Evolutionary conservation across 2,888 invertebrate genomes (phyloP), one percentile per base, ranked within the genome.

Genomic region (Cylindroiulus punctatus): DNA sequence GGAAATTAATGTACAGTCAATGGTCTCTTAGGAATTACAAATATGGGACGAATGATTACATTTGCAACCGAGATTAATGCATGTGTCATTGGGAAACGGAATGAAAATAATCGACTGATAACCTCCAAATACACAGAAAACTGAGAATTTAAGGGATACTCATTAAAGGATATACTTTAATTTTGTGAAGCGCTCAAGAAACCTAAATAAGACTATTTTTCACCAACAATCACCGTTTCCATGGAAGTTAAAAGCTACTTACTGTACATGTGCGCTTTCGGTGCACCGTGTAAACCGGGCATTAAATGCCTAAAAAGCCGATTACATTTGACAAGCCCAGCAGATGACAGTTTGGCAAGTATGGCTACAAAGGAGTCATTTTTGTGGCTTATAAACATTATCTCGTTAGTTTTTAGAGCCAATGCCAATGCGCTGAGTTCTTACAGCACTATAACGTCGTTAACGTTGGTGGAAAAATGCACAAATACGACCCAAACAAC

Each of bases 1-100:
- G 57, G 57, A 57, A 22, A 57, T 57, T 57, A 57, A 57, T 57
- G n/a, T 57, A 22, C 57, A 57, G 57, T 57, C 57, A 57, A 57
- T 57, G 57, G 57, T 57, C 57, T 57, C 57, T 57, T 7, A 57
- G 57, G 57, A 57, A 57, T 57, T 57, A 4, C 57, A 57, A 57
- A 57, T 57, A 57, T 57, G 22, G 22, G 57, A 57, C 57, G 57
- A 57, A n/a, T 57, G 57, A 57, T 57, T 57, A 22, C 57, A 57
- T 57, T 57, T 17, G 57, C 57, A 57, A 57, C 57, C n/a, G 57
- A 57, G 57, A 57, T 57, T 57, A 57, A 57, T 57, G 57, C 22
- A 22, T 57, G n/a, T 57, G 22, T 12, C 22, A 57, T 57, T 22
- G 57, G 57, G 22, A 57, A 57, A 22, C 22, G 57, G 10, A 57